These are phyloP conservation scores for Nycticorax nycticorax DNA, from an alignment of 2,113 vertebrate species.

Conservation along the genomic window DNA sequence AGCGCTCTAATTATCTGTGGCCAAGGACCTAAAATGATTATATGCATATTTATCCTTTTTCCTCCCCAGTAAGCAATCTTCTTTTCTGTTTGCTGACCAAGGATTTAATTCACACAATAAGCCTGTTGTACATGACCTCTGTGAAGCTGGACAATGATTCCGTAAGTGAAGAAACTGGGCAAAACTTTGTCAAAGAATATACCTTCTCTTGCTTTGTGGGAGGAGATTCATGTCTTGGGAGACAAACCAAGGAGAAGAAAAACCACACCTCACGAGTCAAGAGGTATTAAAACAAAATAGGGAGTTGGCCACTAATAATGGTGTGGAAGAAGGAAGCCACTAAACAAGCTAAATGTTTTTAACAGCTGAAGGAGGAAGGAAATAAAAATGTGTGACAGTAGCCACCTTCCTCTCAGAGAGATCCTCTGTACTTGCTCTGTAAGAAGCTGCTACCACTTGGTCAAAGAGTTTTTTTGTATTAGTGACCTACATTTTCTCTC, in stretches of 20 bases:
- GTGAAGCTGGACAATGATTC: background rate
- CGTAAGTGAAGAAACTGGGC: background rate
- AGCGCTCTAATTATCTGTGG: background rate
- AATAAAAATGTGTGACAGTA: background rate
- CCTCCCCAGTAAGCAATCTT: background rate
- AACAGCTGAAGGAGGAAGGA: background rate
- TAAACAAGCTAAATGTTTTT: background rate
- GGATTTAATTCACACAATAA: background rate
- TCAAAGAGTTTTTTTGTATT: background rate
- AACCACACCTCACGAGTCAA: background rate
- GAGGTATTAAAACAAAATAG: background rate
- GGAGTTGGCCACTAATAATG: background rate
- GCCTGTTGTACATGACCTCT: background rate
- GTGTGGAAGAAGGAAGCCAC: background rate
- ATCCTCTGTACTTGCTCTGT: background rate
- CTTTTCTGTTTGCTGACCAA: background rate
- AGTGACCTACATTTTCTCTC: background rate
- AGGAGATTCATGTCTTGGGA: background rate
- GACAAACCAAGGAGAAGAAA: background rate
- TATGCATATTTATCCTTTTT: background rate
- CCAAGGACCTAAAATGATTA: background rate
- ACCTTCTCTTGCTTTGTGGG: background rate
- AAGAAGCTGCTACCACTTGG: background rate
- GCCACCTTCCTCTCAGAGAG: background rate
- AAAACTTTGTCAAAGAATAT: background rate